Evolutionary conservation across 2,888 invertebrate species (phyloP).

Genomic region (Aporophyla lueneburgensis): DNA sequence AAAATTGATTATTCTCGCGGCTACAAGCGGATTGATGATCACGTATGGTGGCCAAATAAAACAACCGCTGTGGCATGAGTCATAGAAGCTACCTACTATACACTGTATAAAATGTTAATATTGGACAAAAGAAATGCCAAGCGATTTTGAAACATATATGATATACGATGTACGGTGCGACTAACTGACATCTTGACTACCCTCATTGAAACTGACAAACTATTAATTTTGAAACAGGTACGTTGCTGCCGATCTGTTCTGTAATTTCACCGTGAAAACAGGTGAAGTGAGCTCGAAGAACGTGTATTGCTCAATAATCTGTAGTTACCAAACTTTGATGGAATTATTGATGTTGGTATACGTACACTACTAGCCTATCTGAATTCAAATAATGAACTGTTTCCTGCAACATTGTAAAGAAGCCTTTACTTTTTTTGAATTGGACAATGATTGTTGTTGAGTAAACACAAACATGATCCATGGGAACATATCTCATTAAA

Average conservation of each 20-base stretch:
- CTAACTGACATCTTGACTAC: background rate
- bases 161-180: background rate
- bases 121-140: background rate
- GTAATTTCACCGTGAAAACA: background rate
- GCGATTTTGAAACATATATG: background rate
- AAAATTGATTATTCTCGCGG: background rate
- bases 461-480: conserved; percentile 44
- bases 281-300: no score
- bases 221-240: background rate
- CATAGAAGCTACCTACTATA: background rate
- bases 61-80: background rate
- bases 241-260: background rate
- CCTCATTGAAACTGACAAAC: background rate
- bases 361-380: no score
- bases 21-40: background rate
- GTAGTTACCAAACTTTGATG: background rate
- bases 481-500: conserved; percentile 44
- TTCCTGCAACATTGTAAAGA: conserved; percentile 17
- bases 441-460: conserved; percentile 52
- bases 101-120: no score
- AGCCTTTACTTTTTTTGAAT: conserved; percentile 53
- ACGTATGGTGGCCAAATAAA: background rate
- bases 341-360: no score
- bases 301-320: background rate
- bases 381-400: background rate